A percentile compares a stretch with the other conserved stretches of the same genome.
These are phyloP conservation scores for Corythornis madagascariensis DNA, from an alignment of 2,113 vertebrate species.

Conservation along the genomic window DNA sequence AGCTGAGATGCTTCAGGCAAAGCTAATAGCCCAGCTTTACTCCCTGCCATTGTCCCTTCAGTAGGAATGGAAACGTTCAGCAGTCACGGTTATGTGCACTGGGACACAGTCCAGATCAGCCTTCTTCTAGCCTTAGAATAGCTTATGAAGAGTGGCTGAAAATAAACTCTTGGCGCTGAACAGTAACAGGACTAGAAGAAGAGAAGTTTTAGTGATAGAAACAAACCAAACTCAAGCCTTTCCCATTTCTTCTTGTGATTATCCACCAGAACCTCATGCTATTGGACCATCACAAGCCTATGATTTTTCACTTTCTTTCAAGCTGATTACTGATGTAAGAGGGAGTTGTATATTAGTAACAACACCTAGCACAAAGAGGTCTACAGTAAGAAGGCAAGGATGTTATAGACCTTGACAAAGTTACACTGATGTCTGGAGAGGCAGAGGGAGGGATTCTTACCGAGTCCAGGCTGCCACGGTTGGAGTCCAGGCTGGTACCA, in stretches of 20 bases:
- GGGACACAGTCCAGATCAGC: not conserved
- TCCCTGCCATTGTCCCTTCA: not conserved
- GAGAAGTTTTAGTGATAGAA: not conserved
- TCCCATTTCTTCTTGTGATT: not conserved
- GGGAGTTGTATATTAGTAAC: not conserved
- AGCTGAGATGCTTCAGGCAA: not conserved
- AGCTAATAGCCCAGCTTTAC: not conserved
- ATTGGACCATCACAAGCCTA: not conserved
- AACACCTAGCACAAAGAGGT: not conserved
- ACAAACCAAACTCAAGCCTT: not conserved
- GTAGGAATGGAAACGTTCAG: not conserved
- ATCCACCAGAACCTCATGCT: not conserved
- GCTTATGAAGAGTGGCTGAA: not conserved
- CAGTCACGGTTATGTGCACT: not conserved
- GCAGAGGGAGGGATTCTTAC: constrained; percentile 73
- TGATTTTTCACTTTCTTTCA: not conserved
- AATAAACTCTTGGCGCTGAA: not conserved
- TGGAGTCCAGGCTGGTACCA: constrained; percentile 86
- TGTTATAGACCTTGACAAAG: not conserved
- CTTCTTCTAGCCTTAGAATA: not conserved
- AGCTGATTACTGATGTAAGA: not conserved
- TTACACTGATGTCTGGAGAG: not conserved
- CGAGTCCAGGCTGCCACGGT: constrained; percentile 88
- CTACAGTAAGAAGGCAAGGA: not conserved
- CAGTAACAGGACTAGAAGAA: not conserved